A percentile compares a stretch with the other conserved stretches of the same genome.
Evolutionary conservation across 92 coral and sea anemone genomes (phyloP).

Genomic region (Phenganax subtilis): DNA sequence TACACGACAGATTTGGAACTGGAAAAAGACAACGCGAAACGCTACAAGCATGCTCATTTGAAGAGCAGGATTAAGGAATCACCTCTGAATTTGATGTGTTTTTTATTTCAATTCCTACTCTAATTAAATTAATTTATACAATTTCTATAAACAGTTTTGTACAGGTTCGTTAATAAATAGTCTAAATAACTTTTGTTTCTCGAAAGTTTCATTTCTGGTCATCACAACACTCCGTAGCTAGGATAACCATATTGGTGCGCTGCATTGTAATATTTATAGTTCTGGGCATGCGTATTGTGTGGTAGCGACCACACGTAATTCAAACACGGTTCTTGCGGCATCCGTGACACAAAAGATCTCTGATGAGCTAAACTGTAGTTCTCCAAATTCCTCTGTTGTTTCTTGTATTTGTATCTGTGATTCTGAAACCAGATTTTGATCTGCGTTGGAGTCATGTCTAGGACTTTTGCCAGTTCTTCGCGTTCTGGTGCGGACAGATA

Average conservation of each 20-base stretch:
- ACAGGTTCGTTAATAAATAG: not conserved
- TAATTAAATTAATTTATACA: slow-evolving; percentile 2
- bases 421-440: slow-evolving; percentile 99
- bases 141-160: slow-evolving; percentile 2
- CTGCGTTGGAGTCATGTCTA: slow-evolving; percentile 96
- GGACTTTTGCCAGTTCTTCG: slow-evolving; percentile 89
- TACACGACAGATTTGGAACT: not conserved
- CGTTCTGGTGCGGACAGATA: slow-evolving; percentile 98
- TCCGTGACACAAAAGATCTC: not conserved
- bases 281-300: not conserved
- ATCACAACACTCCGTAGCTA: slow-evolving; percentile 20
- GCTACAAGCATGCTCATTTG: too few relatives aligned
- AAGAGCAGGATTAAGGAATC: not conserved
- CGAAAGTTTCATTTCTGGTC: not conserved
- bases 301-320: slow-evolving; percentile 26
- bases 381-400: slow-evolving; percentile 52
- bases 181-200: slow-evolving; percentile 2
- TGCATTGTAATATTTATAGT: not conserved
- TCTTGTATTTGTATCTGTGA: slow-evolving; percentile 98
- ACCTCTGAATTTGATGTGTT: not conserved
- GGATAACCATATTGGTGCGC: slow-evolving; percentile 11
- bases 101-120: not conserved
- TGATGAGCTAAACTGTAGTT: not conserved
- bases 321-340: slow-evolving; percentile 1
- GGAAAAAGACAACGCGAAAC: not conserved